These are phyloP conservation scores for Paramormyrops hopkinsi DNA, from an alignment of 2,797 vertebrate genomes.

Conservation along the genomic window DNA sequence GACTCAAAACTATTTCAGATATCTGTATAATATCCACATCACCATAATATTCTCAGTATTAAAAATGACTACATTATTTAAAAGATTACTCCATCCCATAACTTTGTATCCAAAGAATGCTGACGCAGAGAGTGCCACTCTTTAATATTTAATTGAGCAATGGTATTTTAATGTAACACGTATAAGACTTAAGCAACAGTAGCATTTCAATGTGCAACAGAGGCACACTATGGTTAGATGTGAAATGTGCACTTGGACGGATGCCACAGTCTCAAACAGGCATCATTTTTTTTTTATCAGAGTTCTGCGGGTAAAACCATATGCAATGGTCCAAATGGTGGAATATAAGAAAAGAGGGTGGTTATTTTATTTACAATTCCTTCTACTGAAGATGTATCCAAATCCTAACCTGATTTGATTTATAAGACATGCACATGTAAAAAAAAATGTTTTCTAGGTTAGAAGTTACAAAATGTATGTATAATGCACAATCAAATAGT, in stretches of 20 bases:
- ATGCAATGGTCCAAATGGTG: neutral
- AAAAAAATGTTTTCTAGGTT: neutral
- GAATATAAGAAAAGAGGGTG: neutral
- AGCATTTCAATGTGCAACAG: neutral
- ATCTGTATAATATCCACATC: neutral
- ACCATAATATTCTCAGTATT: neutral
- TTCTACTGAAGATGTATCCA: neutral
- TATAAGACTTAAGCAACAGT: neutral
- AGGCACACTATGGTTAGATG: neutral
- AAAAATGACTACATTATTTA: neutral
- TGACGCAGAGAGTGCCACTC: neutral
- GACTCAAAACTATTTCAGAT: neutral
- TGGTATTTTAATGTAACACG: neutral
- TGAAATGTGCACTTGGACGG: neutral
- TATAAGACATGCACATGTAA: neutral
- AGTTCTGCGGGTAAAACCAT: neutral
- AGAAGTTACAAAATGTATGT: neutral
- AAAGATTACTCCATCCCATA: neutral
- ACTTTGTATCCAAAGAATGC: neutral
- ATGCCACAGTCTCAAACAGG: neutral
- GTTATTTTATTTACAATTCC: neutral
- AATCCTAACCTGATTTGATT: neutral
- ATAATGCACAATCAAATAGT: neutral
- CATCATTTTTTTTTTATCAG: neutral
- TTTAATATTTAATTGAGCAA: conserved; percentile 5